phyloP scores from a whole-genome alignment of 2,888 invertebrate genomes.

The Microctonus aethiopoides region DNA sequence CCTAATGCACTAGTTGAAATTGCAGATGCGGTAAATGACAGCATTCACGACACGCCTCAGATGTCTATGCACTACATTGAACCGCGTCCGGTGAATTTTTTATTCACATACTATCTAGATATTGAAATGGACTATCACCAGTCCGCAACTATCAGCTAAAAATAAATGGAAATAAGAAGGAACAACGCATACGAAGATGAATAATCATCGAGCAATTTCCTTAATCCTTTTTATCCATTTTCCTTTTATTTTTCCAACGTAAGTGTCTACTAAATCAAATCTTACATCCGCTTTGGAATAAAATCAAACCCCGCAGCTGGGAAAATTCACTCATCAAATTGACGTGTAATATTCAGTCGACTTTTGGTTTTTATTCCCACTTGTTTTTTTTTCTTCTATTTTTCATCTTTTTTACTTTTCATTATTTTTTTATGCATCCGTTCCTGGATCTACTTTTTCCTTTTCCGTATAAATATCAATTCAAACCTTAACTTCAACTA shows the following conservation, averaged over 20 bases:
- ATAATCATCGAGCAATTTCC: slow-evolving; percentile 25
- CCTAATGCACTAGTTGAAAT: not conserved
- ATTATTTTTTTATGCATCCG: not conserved
- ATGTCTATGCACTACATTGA: not conserved
- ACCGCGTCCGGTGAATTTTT: slow-evolving; percentile 20
- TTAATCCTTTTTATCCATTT: slow-evolving; percentile 19
- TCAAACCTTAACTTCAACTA: slow-evolving; percentile 19
- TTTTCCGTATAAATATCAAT: slow-evolving; percentile 23
- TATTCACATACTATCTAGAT: not conserved
- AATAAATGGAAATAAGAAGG: not conserved
- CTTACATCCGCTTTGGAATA: slow-evolving; percentile 16
- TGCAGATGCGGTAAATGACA: not conserved
- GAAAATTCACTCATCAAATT: slow-evolving; percentile 4
- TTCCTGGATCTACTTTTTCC: not conserved
- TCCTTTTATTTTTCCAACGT: not conserved
- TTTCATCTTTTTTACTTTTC: not conserved
- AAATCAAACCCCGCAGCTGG: slow-evolving; percentile 20
- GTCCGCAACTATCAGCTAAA: not conserved
- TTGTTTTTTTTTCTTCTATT: not conserved
- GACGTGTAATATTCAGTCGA: not conserved
- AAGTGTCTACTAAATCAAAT: slow-evolving; percentile 27
- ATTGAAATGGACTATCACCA: not conserved
- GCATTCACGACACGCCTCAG: not conserved
- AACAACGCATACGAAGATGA: not conserved
- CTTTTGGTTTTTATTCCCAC: not conserved